Percentiles rank a stretch among this genome's conserved stretches.
phyloP scores from a whole-genome alignment of 1,140 invertebrate genomes.

The Agraylea sexmaculata region DNA sequence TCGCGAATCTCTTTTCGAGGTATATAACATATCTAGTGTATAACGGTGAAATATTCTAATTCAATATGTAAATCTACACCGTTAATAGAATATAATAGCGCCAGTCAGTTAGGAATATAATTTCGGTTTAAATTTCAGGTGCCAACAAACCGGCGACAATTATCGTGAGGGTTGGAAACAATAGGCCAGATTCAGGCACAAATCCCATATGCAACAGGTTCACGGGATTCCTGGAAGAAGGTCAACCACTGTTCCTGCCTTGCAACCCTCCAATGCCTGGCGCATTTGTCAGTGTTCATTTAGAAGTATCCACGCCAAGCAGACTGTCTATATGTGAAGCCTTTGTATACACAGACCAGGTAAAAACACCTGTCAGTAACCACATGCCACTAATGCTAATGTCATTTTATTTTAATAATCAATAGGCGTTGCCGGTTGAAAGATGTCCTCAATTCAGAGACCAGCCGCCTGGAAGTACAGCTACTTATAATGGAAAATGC shows the following conservation, averaged over 20 bases:
- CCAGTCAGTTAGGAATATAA: not conserved
- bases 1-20: no score
- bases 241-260: constrained; percentile 81
- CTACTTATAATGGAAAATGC: constrained; percentile 92
- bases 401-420: no score
- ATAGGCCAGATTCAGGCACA: constrained; percentile 82
- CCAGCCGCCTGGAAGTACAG: constrained; percentile 81
- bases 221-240: constrained; percentile 75
- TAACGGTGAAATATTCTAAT: no score
- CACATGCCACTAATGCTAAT: constrained; percentile 3
- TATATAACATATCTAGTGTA: no score
- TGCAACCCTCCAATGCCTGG: constrained; percentile 93
- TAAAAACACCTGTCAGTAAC: constrained; percentile 21
- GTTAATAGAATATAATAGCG: constrained; percentile 1
- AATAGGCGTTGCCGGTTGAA: constrained; percentile 78
- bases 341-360: constrained; percentile 91
- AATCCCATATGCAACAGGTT: constrained; percentile 90
- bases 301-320: constrained; percentile 57
- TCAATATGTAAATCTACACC: no score
- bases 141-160: constrained; percentile 69
- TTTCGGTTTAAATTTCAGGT: constrained; percentile 12
- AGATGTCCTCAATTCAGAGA: constrained; percentile 85
- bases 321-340: constrained; percentile 89
- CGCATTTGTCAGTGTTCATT: constrained; percentile 84
- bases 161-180: constrained; percentile 85